These are phyloP conservation scores for Drosophila antonietae DNA, from an alignment of 2,888 invertebrate species.

Conservation along the genomic window DNA sequence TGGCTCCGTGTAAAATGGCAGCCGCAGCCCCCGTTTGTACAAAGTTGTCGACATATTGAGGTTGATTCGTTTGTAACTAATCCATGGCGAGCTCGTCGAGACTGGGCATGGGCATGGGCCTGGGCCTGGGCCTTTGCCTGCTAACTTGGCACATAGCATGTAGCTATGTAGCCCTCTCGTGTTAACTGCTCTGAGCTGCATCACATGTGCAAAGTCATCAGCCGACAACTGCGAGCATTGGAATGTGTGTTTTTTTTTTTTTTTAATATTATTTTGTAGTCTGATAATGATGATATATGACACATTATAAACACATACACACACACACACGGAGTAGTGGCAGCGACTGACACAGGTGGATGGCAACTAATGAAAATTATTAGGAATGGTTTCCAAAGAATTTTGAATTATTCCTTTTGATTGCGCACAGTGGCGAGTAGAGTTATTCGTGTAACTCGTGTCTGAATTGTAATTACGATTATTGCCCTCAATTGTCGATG, in stretches of 20 bases:
- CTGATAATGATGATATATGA: constrained; percentile 78
- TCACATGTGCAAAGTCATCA: constrained; percentile 80
- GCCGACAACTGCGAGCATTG: constrained; percentile 46
- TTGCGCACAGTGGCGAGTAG: constrained; percentile 31
- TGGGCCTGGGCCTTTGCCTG: constrained; percentile 14
- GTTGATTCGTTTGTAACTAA: constrained; percentile 76
- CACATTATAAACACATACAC: constrained; percentile 58
- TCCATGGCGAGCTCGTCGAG: constrained; percentile 40
- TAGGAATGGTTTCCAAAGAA: constrained; percentile 62
- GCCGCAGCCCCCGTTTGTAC: constrained; percentile 61
- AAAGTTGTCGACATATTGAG: constrained; percentile 78
- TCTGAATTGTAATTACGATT: constrained; percentile 48
- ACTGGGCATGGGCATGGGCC: constrained; percentile 1
- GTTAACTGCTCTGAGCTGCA: constrained; percentile 57
- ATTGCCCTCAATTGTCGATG: constrained; percentile 22
- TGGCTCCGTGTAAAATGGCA: constrained; percentile 79
- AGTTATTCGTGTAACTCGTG: constrained; percentile 34
- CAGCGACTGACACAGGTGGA: constrained; percentile 31
- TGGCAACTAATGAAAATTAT: constrained; percentile 51
- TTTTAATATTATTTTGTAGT: constrained; percentile 32
- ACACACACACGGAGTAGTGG: constrained; percentile 7
- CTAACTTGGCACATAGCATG: constrained; percentile 21
- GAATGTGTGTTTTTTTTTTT: constrained; percentile 38
- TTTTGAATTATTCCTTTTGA: constrained; percentile 54
- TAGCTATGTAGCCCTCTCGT: constrained; percentile 35